Evolutionary conservation across 2,113 vertebrate species (phyloP), one percentile per base, ranked within the genome.

Genomic region (Salvelinus alpinus): DNA sequence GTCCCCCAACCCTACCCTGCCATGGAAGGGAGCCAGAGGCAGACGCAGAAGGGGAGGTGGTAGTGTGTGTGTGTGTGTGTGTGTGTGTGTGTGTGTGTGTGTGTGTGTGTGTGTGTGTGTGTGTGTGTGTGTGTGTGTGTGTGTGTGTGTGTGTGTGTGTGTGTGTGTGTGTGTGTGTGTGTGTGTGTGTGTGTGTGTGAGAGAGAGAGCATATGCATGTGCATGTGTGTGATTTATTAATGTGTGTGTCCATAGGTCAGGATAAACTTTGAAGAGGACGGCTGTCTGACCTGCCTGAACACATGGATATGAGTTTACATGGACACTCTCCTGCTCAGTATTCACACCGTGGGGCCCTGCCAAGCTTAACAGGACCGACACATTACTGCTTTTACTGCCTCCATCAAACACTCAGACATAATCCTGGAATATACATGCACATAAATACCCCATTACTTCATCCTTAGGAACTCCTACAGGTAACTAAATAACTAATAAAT

Each of bases 1-100:
- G 89, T 86, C 86, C 86, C 79, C 74, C 70, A 84, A 83, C 82
- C 76, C 82, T 73, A 87, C 76, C 78, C 83, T 72, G 44, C 13
- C 0, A 13, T 67, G 84, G 80, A 77, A 59, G 29, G 47, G 6
- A 60, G 81, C 82, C 89, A 88, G 78, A 78, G 20, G 44, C 38
- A 9, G 51, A 54, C 14, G 16, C 38, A 44, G 38, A 44, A 11
- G 8, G 38, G 38, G 34, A 34, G 34, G 38, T 44, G 38, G 44
- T 57, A 5, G 34, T 34, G 64, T 48, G 34, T 29, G 24, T 66
- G 64, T 31, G 24, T 67, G 73, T 20, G 73, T 18, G 38, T 24
- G 59, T 14, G 47, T 11, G 22, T 31, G 73, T 77, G 78, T 77
- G 70, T 29, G 31, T 77, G 76, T 79, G 48, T 69, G 54, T 47